A percentile compares a stretch with the other conserved stretches of the same genome.
Conservation (phyloP, 2,888 invertebrate genomes). For the Acrobasis repandana region DNA sequence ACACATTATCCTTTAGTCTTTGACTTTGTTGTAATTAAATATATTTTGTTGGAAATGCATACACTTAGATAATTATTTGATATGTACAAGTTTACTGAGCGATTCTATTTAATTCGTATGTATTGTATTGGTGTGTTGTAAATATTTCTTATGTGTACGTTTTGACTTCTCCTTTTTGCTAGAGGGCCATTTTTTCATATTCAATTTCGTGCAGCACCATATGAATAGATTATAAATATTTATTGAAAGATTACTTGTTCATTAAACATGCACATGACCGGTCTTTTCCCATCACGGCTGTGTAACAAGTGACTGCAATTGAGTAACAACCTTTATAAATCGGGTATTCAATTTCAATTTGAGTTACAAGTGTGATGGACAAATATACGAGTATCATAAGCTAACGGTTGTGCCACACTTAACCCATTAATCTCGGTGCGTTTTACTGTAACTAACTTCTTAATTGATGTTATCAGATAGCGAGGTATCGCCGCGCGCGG, state of each 20-base stretch:
- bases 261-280: slow-evolving; percentile 14
- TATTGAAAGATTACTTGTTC: slow-evolving; percentile 9
- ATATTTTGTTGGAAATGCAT: slow-evolving; percentile 1
- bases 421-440: slow-evolving; percentile 48
- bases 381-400: slow-evolving; percentile 55
- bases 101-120: too few relatives aligned
- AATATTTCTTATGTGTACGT: too few relatives aligned
- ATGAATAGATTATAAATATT: slow-evolving; percentile 2
- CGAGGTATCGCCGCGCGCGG: slow-evolving; percentile 26
- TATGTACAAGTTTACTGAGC: too few relatives aligned
- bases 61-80: not conserved
- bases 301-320: slow-evolving; percentile 26
- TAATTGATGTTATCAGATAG: slow-evolving; percentile 48
- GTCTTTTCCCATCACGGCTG: slow-evolving; percentile 1
- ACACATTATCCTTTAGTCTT: slow-evolving; percentile 7
- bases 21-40: not conserved
- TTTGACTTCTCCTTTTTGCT: not conserved
- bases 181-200: not conserved
- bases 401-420: slow-evolving; percentile 55
- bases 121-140: too few relatives aligned
- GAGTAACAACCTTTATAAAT: slow-evolving; percentile 46
- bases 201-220: not conserved
- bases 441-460: slow-evolving; percentile 43
- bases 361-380: slow-evolving; percentile 52
- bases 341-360: slow-evolving; percentile 52